These are phyloP conservation scores for Monodelphis domestica DNA, from an alignment of 2,797 vertebrate genomes.

Conservation along the genomic window DNA sequence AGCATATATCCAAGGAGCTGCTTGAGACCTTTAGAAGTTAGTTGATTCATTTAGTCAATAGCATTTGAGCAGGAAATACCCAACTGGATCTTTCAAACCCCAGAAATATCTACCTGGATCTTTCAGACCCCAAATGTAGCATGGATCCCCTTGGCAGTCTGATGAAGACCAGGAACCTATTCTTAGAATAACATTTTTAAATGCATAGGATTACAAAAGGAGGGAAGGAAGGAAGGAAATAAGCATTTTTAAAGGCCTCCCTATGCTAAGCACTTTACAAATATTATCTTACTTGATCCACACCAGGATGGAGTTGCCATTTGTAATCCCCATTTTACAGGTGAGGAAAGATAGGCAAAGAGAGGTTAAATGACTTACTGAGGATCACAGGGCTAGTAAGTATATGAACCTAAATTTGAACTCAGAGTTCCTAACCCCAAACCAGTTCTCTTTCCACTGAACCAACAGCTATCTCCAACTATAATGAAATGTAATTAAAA, in stretches of 20 bases:
- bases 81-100: neutral
- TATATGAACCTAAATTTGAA: neutral
- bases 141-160: neutral
- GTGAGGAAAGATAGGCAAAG: neutral
- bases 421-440: neutral
- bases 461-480: neutral
- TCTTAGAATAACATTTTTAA: neutral
- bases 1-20: neutral
- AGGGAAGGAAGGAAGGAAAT: neutral
- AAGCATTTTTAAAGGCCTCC: neutral
- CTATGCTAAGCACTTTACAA: neutral
- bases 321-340: neutral
- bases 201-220: neutral
- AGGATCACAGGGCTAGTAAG: neutral
- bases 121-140: neutral
- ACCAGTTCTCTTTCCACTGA: neutral
- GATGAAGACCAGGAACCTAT: neutral
- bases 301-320: neutral
- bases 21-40: neutral
- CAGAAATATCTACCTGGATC: neutral
- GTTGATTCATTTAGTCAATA: neutral
- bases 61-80: neutral
- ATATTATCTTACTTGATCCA: neutral
- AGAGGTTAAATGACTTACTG: neutral
- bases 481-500: neutral